Evolutionary conservation across 2,113 vertebrate genomes (phyloP).

Genomic region (Tamias sibiricus): DNA sequence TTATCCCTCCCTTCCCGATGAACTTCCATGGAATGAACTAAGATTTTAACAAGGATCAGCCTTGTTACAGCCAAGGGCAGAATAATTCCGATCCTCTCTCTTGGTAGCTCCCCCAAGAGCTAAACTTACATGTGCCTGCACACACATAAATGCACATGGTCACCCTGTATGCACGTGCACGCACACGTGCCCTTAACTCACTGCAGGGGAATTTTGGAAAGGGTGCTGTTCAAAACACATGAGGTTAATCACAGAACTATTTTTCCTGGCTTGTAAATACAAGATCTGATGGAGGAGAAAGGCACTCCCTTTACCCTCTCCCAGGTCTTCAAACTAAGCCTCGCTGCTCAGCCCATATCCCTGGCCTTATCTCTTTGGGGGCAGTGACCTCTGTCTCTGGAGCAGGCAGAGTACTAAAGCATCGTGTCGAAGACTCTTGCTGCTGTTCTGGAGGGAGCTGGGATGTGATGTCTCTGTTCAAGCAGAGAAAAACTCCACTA

Average conservation of each 20-base stretch:
- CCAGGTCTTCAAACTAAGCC: neutral
- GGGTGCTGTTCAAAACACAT: neutral
- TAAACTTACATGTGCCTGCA: neutral
- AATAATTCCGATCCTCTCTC: neutral
- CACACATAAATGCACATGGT: too few species aligned
- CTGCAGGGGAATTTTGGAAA: constrained; percentile 12
- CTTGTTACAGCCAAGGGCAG: neutral
- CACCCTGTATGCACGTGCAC: neutral
- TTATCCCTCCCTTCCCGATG: neutral
- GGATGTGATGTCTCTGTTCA: neutral
- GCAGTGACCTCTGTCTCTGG: neutral
- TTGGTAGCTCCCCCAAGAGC: neutral
- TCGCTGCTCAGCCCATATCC: neutral
- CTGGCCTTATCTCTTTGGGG: neutral
- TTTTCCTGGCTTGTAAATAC: neutral
- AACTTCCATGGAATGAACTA: neutral
- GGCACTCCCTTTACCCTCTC: neutral
- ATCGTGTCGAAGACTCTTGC: neutral
- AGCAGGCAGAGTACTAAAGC: neutral
- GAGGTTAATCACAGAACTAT: neutral
- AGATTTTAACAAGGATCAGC: neutral
- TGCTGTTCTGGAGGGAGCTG: neutral
- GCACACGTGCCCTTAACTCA: neutral
- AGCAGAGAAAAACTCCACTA: neutral
- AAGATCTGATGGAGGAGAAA: neutral